Base-by-base conservation (phyloP, 2,888 invertebrate genomes). In the Drosophila niveifrons region DNA sequence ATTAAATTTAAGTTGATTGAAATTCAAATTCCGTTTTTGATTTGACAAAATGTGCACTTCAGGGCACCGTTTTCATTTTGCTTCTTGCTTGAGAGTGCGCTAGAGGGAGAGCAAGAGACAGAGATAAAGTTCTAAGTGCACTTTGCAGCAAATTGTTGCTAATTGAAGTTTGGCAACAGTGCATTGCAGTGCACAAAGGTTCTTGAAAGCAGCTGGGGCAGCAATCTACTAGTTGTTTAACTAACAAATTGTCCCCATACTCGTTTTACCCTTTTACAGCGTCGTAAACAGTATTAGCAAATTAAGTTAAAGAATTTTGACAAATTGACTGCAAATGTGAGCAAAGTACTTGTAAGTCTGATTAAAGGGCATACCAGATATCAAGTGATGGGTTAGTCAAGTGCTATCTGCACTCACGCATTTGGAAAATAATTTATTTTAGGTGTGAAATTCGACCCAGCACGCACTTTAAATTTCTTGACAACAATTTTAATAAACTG, bases 1-100 rank as follows among this genome's bases (percentile, higher is more conserved):
- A 88, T 83, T 83, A 78, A 86, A 88, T 80, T 88, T 72, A 62
- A 80, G 73, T 73, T 86, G 83, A 83, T 86, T 86, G 88, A 88
- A 82, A 88, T 83, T 82, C 78, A 82, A 88, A 77, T 82, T 85
- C 68, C 66, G 75, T 81, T 81, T 75, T 72, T 75, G 78, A 84
- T 84, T 84, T 83, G 87, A 81, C 87, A 82, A 84, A 87, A 80
- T 82, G 66, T 66, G 66, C 68, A 50, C 72, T 66, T 64, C 47
- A 66, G 58, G 39, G 56, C 17, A 51, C 2, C 41, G 29, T 23
- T 23, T 23, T 23, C 23, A 23, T 23, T 11, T 48, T 23, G 15
- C 31, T 44, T 29, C 64, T 43, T 18, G n/a, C 11, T 15, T n/a
- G 1, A 34, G 11, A 34, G 11, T 1, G 11, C 2, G 34, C 4